Base-by-base conservation (phyloP, 1,140 invertebrate genomes). In the Hydropsyche tenuis region DNA sequence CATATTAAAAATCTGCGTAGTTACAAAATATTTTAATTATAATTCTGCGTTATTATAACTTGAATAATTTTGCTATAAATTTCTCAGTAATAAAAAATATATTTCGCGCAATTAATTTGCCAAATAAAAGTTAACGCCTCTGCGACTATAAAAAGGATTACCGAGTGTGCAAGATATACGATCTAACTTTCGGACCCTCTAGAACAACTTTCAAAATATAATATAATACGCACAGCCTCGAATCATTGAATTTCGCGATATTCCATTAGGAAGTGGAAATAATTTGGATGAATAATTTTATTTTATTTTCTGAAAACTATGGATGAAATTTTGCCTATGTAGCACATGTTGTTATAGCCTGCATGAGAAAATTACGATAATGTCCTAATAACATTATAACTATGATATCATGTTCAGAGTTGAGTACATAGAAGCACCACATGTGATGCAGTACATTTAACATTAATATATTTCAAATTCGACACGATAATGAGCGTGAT, bases 81-180 rank as follows among this genome's bases (percentile, higher is more conserved):
- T 11, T 53, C 6, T 53, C 46, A 48, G 16, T 48, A 3, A 48
- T 48, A 48, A 48, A 48, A 43, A 48, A 48, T 48, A 48, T 48
- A 48, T 48, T 20, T 53, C 18, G 48, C 48, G 48, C 9, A 53
- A 53, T 53, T 53, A 53, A 16, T 53, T 53, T 53, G 16, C 20
- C 20, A 53, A 53, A 53, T 53, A 53, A 53, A 53, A 53, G 48
- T 53, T 53, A 53, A 53, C 16, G 48, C 48, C 48, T 53, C 16
- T 16, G 48, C 6, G 48, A 53, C 48, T 16, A 53, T 53, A 53
- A 53, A 53, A 18, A 18, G 48, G 48, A 53, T 53, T 53, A 20
- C 48, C n/a, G 46, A 18, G 48, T 20, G 20, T 53, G 20, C 6
- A 53, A 53, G 48, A 53, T 18, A 20, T 53, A 53, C 48, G 48